Evolutionary conservation across 2,797 vertebrate genomes (phyloP).

Genomic region (Oreochromis grahami): DNA sequence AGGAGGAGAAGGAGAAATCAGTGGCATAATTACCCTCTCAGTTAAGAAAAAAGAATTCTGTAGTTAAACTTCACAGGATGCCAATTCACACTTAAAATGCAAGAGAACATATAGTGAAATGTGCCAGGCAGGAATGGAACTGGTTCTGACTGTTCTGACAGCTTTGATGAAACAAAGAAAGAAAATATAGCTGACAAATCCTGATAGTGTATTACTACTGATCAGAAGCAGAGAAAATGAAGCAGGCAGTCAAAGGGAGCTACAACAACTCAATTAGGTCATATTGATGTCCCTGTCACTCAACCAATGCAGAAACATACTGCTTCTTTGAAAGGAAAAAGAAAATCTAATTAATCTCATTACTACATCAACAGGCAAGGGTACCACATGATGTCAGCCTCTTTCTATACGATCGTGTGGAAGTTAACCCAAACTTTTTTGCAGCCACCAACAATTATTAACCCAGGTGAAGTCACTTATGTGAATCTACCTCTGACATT

Average conservation of each 20-base stretch:
- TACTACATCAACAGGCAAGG: neutral
- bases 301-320: neutral
- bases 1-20: too few relatives aligned
- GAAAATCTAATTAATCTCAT: conserved; percentile 6
- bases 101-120: conserved; percentile 12
- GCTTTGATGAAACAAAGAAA: conserved; percentile 56
- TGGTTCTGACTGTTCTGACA: conserved; percentile 5
- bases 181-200: conserved; percentile 50
- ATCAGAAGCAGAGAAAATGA: conserved; percentile 54
- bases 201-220: conserved; percentile 63
- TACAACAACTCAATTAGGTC: conserved; percentile 61
- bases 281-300: conserved; percentile 63
- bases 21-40: too few relatives aligned
- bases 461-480: conserved; percentile 20
- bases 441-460: conserved; percentile 11
- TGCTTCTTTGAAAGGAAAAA: neutral
- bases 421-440: conserved; percentile 5
- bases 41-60: neutral
- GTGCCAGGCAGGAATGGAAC: conserved; percentile 18
- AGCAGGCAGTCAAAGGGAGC: conserved; percentile 37
- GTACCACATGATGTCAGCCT: neutral
- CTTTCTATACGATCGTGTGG: neutral
- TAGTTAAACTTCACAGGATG: conserved; percentile 54
- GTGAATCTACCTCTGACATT: conserved; percentile 33
- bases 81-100: conserved; percentile 17